Conservation (phyloP, 2,888 invertebrate genomes). For the Drosophila falleni region DNA sequence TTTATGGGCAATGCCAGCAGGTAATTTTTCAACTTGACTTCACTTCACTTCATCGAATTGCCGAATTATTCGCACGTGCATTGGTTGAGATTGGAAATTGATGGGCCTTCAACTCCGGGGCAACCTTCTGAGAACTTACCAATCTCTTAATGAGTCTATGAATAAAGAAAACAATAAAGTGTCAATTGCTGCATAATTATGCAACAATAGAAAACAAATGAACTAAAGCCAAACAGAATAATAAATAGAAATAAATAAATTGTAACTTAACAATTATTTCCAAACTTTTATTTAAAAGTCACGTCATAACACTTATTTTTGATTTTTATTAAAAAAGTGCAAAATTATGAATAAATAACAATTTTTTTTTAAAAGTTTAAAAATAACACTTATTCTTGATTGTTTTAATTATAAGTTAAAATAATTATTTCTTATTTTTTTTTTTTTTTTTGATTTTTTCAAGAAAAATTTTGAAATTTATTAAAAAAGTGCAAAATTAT, state of each 20-base stretch:
- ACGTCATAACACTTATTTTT: no score
- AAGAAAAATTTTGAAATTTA: no score
- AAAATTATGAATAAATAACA: no score
- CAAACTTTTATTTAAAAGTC: no score
- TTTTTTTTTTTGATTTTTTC: no score
- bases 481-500: no score
- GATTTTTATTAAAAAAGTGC: no score
- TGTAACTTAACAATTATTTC: no score
- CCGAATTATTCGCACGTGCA: conserved; percentile 76
- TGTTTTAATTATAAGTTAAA: no score
- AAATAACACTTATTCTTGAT: no score
- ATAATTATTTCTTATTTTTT: no score
- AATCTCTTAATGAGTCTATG: conserved; percentile 20
- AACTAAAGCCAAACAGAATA: neutral
- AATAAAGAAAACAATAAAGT: conserved; percentile 35
- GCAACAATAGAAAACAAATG: conserved; percentile 37
- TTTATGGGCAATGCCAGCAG: conserved; percentile 69
- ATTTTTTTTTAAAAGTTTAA: no score
- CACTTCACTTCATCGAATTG: conserved; percentile 45
- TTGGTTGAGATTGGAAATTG: conserved; percentile 63
- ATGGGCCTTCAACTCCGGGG: conserved; percentile 32
- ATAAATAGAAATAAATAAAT: neutral
- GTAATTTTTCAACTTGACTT: conserved; percentile 69
- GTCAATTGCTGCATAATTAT: conserved; percentile 50
- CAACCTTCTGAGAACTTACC: conserved; percentile 49